Evolutionary conservation across 2,797 vertebrate genomes (phyloP), one percentile per base, ranked within the genome.

Genomic region (Antennarius maculatus): DNA sequence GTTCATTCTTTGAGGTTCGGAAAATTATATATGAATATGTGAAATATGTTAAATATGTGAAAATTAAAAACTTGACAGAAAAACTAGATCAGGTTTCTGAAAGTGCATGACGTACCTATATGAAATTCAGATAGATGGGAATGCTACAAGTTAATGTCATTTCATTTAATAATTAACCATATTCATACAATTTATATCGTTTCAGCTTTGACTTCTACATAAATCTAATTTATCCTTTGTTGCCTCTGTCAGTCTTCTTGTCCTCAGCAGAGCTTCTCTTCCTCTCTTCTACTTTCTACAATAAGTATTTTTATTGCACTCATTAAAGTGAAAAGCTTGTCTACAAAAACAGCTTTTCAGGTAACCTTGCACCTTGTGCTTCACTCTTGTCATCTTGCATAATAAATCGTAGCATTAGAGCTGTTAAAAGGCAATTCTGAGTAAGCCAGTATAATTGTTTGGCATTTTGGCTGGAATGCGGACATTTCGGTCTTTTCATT

Each of bases 391-490:
- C 31, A 13, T 61, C 68, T 78, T 74, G 15, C 74, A 69, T 82
- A 82, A 82, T 61, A 61, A 60, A 16, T 54, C 10, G 18, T 27
- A 50, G 78, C 71, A 43, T 67, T 15, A 12, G 0, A 55, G 7
- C 65, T 67, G 37, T 61, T 59, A 43, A 76, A 71, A 82, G 64
- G 76, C 74, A 64, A 14, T 56, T 76, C 55, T 54, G 46, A 41
- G 53, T 37, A 10, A 69, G 29, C 61, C 45, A 53, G 54, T 39
- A 45, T 56, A 46, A 61, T 31, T 63, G 68, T 56, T 54, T 3
- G 58, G 31, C 43, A 71, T 78, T 45, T 51, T 14, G 39, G 56
- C 71, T 18, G 56, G 28, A 66, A 23, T 14, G 31, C 16, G 18
- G 54, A 34, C 59, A n/a, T 67, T 16, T 64, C 42, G 6, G 50